Evolutionary conservation across 35 echinoderm and acorn worm genomes (phyloP), one percentile per base, ranked within the genome.

Genomic region (Heliocidaris tuberculata): DNA sequence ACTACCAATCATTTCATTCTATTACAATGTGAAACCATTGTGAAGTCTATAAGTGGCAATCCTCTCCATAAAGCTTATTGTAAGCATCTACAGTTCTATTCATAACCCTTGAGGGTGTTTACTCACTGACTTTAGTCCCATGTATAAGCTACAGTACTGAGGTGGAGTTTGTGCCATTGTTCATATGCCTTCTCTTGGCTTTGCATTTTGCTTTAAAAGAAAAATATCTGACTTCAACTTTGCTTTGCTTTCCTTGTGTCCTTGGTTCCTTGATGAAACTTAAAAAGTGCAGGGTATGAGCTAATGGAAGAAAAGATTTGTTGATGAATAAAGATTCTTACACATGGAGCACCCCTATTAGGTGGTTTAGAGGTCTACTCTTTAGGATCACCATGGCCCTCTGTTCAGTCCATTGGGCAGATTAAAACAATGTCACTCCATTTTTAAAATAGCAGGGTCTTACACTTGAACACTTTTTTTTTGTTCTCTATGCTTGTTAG

Each of bases 31-130:
- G 65, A 78, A 78, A 19, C 27, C 65, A 7, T 78, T 78, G 65
- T 78, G 65, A 17, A 78, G 27, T 78, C 27, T 78, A 5, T 4
- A 78, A 78, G 65, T 78, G 7, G 21, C 65, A 78, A 78, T 78
- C 21, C 65, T 78, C 65, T 78, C 65, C 65, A 78, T 78, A 78
- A 78, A 78, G 87, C 87, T 89, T 89, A 89, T 16, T 89, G 87
- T 48, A 89, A 89, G 87, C 70, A 85, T 85, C 0, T 85, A 29
- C 70, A 29, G 70, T 47, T 89, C 87, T 32, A 89, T 89, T 89
- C 31, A 89, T 47, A 89, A 89, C 87, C 87, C 87, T 89, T 32
- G 31, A 89, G 87, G 87, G 31, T 89, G 31, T 89, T 89, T 89
- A 30, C 87, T 35, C 87, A 42, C 31, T 0, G 87, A 47, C 87